Evolutionary conservation across 2,113 vertebrate genomes (phyloP), one percentile per base, ranked within the genome.

Genomic region (Otus sunia): DNA sequence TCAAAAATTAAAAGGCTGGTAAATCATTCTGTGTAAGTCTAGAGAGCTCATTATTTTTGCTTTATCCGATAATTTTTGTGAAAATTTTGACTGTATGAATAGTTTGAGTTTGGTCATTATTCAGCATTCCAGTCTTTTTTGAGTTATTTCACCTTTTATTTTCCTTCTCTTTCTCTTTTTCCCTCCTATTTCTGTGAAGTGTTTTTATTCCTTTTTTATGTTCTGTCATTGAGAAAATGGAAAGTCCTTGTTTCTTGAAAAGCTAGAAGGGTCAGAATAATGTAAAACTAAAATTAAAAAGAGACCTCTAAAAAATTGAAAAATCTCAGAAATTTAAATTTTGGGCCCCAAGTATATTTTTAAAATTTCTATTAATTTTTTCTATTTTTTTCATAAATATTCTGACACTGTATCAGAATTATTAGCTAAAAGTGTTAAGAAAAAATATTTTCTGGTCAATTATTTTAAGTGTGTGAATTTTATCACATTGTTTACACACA

Each of bases 331-430:
- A 81, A 52, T 18, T 18, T 43, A 43, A 39, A 59, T 52, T 41
- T 29, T 12, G 15, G 7, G 3, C 1, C 9, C 19, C 50, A 77
- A 56, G 2, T 8, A 1, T 25, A 11, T 0, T 20, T 86, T 79
- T 30, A 3, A 11, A 49, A 41, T 29, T 55, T 3, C 1, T n/a
- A 10, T 21, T 69, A 0, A 6, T 41, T 55, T 78, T 67, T n/a
- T 84, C 1, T 6, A 13, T 10, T 30, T 71, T 71, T 74, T 63
- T 58, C 0, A 6, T 50, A 27, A 15, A 15, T 52, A 39, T 73
- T 89, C 86, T 84, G 5, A 23, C 21, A n/a, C 4, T 0, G 12
- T n/a, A 12, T n/a, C 19, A 77, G n/a, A 83, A 73, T n/a, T 58
- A 23, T 56, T 27, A 36, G 9, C 1, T 37, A 16, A 18, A 68